phyloP scores from a whole-genome alignment of 2,888 invertebrate genomes.

The Polydrusus cervinus region DNA sequence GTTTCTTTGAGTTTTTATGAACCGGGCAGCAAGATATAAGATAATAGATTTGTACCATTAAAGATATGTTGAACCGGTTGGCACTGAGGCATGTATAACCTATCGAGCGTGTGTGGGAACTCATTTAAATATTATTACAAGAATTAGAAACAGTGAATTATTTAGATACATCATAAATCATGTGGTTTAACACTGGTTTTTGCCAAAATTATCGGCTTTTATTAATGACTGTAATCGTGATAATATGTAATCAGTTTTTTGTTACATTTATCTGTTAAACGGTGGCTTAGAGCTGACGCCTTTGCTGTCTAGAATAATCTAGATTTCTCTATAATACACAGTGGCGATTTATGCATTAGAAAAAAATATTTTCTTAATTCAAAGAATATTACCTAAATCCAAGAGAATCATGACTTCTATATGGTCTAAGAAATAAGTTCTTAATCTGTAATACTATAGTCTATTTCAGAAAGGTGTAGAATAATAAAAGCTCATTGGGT shows the following conservation, averaged over 20 bases:
- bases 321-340: too few relatives aligned
- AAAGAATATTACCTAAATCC: too few relatives aligned
- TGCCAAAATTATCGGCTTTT: slow-evolving; percentile 35
- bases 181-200: slow-evolving; percentile 33
- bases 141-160: slow-evolving; percentile 42
- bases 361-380: too few relatives aligned
- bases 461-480: too few relatives aligned
- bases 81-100: slow-evolving; percentile 33
- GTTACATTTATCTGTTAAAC: slow-evolving; percentile 2
- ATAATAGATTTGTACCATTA: slow-evolving; percentile 42
- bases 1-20: slow-evolving; percentile 20
- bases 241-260: slow-evolving; percentile 8
- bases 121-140: slow-evolving; percentile 44
- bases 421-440: too few relatives aligned
- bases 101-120: slow-evolving; percentile 37
- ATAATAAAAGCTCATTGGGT: too few relatives aligned
- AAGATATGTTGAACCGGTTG: slow-evolving; percentile 37
- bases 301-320: background rate
- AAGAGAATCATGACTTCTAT: too few relatives aligned
- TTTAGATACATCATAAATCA: slow-evolving; percentile 40
- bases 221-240: slow-evolving; percentile 20
- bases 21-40: slow-evolving; percentile 23
- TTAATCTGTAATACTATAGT: too few relatives aligned
- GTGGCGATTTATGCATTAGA: too few relatives aligned
- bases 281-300: background rate